A percentile compares a stretch with the other conserved stretches of the same genome.
phyloP scores from a whole-genome alignment of 2,797 vertebrate species.

The Microhierax caerulescens region DNA sequence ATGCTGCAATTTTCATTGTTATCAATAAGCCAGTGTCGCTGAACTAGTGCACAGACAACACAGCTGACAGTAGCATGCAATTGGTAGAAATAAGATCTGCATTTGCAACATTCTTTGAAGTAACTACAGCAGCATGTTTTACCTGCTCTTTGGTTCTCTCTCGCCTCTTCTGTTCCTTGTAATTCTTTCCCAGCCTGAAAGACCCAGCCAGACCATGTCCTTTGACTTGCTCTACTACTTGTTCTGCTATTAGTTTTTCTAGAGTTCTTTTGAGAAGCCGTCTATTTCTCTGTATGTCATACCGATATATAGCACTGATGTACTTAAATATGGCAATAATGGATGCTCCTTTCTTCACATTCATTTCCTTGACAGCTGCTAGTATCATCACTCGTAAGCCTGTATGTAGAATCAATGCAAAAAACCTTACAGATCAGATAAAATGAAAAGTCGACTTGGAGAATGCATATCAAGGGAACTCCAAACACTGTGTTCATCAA shows the following conservation, averaged over 20 bases:
- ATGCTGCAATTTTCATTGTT: background rate
- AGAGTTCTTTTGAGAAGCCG: slow-evolving; percentile 89
- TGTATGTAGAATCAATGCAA: slow-evolving; percentile 63
- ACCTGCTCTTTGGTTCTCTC: slow-evolving; percentile 82
- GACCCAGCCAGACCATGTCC: slow-evolving; percentile 94
- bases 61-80: background rate
- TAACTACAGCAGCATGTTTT: background rate
- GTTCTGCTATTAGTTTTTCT: slow-evolving; percentile 87
- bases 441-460: background rate
- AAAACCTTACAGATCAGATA: background rate
- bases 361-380: slow-evolving; percentile 90
- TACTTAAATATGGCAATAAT: slow-evolving; percentile 91
- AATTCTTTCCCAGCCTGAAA: slow-evolving; percentile 94
- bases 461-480: background rate
- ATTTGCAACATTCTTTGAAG: background rate
- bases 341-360: slow-evolving; percentile 89
- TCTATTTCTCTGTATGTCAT: slow-evolving; percentile 88
- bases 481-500: background rate
- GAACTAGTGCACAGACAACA: background rate
- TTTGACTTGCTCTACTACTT: slow-evolving; percentile 90
- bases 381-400: slow-evolving; percentile 93
- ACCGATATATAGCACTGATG: slow-evolving; percentile 86
- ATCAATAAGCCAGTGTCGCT: background rate
- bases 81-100: background rate
- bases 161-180: slow-evolving; percentile 86